Evolutionary conservation across 2,113 vertebrate genomes (phyloP).

Genomic region (Monarcha castaneiventris): DNA sequence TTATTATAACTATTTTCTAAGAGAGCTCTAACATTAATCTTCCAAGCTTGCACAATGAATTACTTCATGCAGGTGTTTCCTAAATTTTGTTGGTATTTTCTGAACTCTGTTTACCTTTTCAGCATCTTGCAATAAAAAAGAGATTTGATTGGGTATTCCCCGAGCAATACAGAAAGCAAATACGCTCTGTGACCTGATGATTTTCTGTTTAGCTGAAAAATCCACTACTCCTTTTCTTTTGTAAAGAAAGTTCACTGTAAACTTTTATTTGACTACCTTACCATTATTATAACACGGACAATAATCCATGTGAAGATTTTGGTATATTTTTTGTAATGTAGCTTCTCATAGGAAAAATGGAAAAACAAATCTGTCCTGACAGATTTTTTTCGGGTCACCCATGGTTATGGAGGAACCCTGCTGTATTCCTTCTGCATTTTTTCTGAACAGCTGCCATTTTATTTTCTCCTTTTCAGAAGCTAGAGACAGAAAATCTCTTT

Average conservation of each 20-base stretch:
- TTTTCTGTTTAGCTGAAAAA: neutral
- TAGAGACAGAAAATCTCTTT: neutral
- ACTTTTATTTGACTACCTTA: neutral
- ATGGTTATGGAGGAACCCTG: neutral
- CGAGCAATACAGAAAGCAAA: neutral
- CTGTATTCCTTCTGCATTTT: neutral
- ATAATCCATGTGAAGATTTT: neutral
- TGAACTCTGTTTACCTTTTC: neutral
- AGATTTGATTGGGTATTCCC: neutral
- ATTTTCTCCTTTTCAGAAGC: neutral
- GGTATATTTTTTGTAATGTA: neutral
- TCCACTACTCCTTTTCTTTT: neutral
- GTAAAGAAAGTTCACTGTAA: neutral
- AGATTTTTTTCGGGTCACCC: slow-evolving; percentile 19
- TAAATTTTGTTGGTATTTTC: neutral
- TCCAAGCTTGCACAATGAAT: neutral
- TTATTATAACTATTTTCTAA: neutral
- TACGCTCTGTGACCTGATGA: neutral
- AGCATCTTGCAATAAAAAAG: neutral
- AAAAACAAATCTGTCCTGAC: neutral
- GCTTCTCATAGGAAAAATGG: neutral
- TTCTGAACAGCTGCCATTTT: neutral
- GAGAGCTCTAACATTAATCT: neutral
- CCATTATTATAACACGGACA: neutral
- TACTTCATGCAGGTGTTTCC: neutral